Evolutionary conservation across 2,888 invertebrate species (phyloP).

Genomic region (Mythimna pallens): DNA sequence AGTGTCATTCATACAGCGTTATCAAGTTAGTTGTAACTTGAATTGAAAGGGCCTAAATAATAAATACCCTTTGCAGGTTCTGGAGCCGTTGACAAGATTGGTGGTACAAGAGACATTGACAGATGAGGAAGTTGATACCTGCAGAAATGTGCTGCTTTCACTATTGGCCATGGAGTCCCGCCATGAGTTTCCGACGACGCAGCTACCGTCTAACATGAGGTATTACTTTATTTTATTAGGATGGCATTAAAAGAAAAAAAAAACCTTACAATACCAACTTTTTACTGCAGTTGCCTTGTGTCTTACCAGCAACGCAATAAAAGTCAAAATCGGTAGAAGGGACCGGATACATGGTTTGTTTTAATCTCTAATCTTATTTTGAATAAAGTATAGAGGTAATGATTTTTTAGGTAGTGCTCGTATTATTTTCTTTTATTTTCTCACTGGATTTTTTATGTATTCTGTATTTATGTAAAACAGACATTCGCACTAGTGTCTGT

Average conservation of each 20-base stretch:
- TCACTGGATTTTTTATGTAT: neutral
- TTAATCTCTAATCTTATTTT: no score
- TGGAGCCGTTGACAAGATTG: slow-evolving; percentile 95
- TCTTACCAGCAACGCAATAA: no score
- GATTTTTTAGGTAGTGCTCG: neutral
- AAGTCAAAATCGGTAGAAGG: no score
- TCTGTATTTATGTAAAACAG: neutral
- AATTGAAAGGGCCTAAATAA: no score
- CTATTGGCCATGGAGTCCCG: slow-evolving; percentile 95
- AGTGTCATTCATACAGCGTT: no score
- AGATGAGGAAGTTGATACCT: slow-evolving; percentile 96
- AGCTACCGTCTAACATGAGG: slow-evolving; percentile 91
- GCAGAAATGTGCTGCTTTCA: slow-evolving; percentile 95
- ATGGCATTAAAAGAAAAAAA: no score
- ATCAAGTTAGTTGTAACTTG: no score
- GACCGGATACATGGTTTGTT: no score
- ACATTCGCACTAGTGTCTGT: neutral
- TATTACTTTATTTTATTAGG: slow-evolving; percentile 63
- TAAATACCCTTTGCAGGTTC: slow-evolving; percentile 87
- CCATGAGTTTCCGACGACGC: slow-evolving; percentile 95
- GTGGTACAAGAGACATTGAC: slow-evolving; percentile 95
- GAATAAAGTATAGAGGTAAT: neutral
- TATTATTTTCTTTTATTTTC: no score
- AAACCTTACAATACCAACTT: no score
- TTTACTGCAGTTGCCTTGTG: no score